A percentile compares a stretch with the other conserved stretches of the same genome.
These are phyloP conservation scores for Macaria notata DNA, from an alignment of 2,888 invertebrate genomes.

Conservation along the genomic window DNA sequence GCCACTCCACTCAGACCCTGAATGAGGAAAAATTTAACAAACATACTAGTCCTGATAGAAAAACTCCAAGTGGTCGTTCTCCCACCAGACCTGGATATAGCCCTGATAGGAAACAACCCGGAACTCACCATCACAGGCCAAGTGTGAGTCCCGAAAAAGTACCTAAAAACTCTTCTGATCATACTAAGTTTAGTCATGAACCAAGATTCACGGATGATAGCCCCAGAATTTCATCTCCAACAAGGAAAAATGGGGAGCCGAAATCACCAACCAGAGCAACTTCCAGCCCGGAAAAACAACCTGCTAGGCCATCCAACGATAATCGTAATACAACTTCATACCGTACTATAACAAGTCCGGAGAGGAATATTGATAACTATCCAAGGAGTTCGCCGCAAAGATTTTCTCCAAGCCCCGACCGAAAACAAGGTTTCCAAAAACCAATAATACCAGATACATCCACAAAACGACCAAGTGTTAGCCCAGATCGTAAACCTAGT, in stretches of 20 bases:
- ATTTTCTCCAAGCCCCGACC: conserved; percentile 45
- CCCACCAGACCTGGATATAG: conserved; percentile 53
- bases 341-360: conserved; percentile 20
- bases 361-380: conserved; percentile 15
- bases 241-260: conserved; percentile 9
- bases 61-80: conserved; percentile 49
- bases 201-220: conserved; percentile 32
- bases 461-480: conserved; percentile 29
- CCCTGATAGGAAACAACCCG: conserved; percentile 55
- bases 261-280: conserved; percentile 34
- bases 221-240: conserved; percentile 28
- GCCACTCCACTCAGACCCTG: conserved; percentile 52
- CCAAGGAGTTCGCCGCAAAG: conserved; percentile 23
- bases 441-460: neutral
- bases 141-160: conserved; percentile 63
- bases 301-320: conserved; percentile 21
- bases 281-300: conserved; percentile 46
- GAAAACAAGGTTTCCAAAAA: conserved; percentile 27
- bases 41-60: conserved; percentile 51
- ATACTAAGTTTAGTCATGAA: conserved; percentile 49
- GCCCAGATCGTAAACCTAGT: conserved; percentile 51
- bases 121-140: conserved; percentile 44
- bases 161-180: conserved; percentile 36
- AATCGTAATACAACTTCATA: conserved; percentile 18
- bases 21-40: conserved; percentile 53